Evolutionary conservation across 2,113 vertebrate genomes (phyloP).

Genomic region (Oreochromis niloticus): DNA sequence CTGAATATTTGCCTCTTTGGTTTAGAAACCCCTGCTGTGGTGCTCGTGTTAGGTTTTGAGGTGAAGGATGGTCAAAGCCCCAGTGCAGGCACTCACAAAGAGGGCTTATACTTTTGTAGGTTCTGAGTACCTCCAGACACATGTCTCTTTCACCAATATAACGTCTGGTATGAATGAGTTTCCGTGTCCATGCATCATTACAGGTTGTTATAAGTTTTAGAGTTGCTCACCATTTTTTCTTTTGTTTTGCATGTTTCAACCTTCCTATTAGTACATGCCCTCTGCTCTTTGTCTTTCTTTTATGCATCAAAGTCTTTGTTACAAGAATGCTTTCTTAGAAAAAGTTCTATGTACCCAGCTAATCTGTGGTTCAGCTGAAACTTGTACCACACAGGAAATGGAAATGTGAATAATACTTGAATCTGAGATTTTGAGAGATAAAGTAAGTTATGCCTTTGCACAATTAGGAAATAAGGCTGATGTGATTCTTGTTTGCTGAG

Average conservation of each 20-base stretch:
- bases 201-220: background rate
- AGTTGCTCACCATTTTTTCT: background rate
- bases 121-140: conserved; percentile 19
- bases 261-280: background rate
- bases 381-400: background rate
- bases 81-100: conserved; percentile 46
- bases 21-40: background rate
- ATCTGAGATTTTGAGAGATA: background rate
- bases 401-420: background rate
- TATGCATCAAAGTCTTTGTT: background rate
- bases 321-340: background rate
- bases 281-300: background rate
- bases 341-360: background rate
- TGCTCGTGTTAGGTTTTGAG: conserved; percentile 49
- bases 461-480: background rate
- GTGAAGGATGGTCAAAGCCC: conserved; percentile 22
- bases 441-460: background rate
- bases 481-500: background rate
- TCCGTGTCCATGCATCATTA: background rate
- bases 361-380: background rate
- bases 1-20: background rate
- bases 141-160: conserved; percentile 7
- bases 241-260: background rate
- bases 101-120: conserved; percentile 27
- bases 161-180: background rate